Percentiles rank a stretch among this genome's conserved stretches.
These are phyloP conservation scores for Ceratina japonica DNA, from an alignment of 1,140 invertebrate species.

Conservation along the genomic window DNA sequence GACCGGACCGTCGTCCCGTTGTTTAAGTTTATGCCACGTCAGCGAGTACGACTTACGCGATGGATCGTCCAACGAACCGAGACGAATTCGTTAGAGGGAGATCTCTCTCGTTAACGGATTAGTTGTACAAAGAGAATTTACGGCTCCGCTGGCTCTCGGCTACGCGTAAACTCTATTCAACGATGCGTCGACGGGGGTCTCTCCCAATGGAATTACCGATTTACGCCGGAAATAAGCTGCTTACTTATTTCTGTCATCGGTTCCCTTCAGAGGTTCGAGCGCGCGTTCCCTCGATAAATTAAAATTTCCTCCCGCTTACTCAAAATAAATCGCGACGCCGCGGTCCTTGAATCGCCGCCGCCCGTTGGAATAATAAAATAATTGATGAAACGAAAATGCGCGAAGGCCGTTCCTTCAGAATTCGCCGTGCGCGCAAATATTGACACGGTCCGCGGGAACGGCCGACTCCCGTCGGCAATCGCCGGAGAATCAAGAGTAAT, in stretches of 20 bases:
- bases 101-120: constrained; percentile 2
- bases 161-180: constrained; percentile 17
- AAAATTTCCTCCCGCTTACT: no score
- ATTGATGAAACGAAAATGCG: not conserved
- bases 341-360: not conserved
- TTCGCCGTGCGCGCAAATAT: not conserved
- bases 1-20: not conserved
- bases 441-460: not conserved
- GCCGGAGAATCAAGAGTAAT: not conserved
- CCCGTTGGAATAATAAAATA: not conserved
- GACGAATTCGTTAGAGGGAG: constrained; percentile 29
- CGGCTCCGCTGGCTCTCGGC: not conserved
- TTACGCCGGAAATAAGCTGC: constrained; percentile 6
- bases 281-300: no score
- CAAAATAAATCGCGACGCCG: not conserved
- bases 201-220: not conserved
- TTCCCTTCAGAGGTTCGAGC: not conserved
- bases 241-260: not conserved
- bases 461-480: not conserved
- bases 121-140: constrained; percentile 6
- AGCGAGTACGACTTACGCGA: not conserved
- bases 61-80: constrained; percentile 14
- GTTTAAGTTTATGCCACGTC: constrained; percentile 2
- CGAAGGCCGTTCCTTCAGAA: not conserved
- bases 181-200: constrained; percentile 2